phyloP scores from a whole-genome alignment of 2,888 invertebrate species.

The Dasysyrphus albostriatus region DNA sequence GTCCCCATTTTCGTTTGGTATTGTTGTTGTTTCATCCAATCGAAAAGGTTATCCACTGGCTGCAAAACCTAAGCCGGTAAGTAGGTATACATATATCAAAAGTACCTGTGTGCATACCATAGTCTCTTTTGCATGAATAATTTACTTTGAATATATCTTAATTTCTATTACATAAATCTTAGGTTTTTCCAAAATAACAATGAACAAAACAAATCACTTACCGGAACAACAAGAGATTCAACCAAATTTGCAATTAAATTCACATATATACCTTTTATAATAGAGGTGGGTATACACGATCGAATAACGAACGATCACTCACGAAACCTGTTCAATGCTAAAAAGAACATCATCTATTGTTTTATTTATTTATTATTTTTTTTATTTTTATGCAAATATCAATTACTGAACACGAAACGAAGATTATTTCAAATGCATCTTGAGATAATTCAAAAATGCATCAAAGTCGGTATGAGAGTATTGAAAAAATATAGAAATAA shows the following conservation, averaged over 20 bases:
- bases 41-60: constrained; percentile 21
- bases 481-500: neutral
- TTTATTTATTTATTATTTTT: neutral
- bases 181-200: constrained; percentile 43
- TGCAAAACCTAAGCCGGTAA: constrained; percentile 4
- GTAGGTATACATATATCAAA: neutral
- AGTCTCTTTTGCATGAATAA: constrained; percentile 1
- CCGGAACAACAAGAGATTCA: constrained; percentile 55
- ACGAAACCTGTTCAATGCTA: constrained; percentile 70
- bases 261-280: constrained; percentile 1
- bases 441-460: constrained; percentile 47
- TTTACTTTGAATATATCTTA: neutral
- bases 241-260: constrained; percentile 59
- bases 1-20: constrained; percentile 21
- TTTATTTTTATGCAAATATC: constrained; percentile 15
- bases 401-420: constrained; percentile 33
- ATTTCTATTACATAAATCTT: constrained; percentile 37
- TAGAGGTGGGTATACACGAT: constrained; percentile 12
- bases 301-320: constrained; percentile 34
- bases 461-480: constrained; percentile 25
- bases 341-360: constrained; percentile 31
- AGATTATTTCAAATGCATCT: constrained; percentile 60
- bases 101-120: neutral
- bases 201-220: constrained; percentile 31
- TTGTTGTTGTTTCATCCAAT: neutral